Conservation (phyloP, 2,113 vertebrate genomes). For the Alligator sinensis region DNA sequence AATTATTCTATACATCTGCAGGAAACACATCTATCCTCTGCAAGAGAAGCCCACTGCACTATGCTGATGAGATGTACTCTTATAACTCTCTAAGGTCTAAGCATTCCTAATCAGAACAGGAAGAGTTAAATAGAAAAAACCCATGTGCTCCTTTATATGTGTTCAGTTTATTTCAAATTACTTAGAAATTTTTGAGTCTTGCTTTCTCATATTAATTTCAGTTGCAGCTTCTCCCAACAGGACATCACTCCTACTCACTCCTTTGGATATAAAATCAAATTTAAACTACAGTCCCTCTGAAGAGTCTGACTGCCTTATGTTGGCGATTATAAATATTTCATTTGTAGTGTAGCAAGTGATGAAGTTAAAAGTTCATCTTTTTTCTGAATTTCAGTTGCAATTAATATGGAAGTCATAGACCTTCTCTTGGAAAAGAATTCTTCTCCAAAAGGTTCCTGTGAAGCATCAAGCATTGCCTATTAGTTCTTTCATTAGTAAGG, state of each 20-base stretch:
- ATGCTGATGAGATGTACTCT: not conserved
- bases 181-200: not conserved
- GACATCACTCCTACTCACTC: not conserved
- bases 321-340: not conserved
- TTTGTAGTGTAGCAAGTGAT: not conserved
- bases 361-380: not conserved
- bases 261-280: not conserved
- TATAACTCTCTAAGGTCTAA: not conserved
- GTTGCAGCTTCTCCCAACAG: not conserved
- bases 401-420: conserved; percentile 9
- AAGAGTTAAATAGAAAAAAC: not conserved
- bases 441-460: not conserved
- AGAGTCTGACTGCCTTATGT: not conserved
- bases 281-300: not conserved
- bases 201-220: not conserved
- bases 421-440: not conserved
- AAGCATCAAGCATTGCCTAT: not conserved
- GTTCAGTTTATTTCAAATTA: not conserved
- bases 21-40: conserved; percentile 56
- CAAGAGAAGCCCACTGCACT: conserved; percentile 37
- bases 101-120: not conserved
- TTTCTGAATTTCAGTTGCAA: not conserved
- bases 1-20: conserved; percentile 59
- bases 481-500: not conserved
- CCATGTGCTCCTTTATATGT: rapidly evolving